Conservation (phyloP, 2,797 vertebrate genomes). For the Mus minutoides region DNA sequence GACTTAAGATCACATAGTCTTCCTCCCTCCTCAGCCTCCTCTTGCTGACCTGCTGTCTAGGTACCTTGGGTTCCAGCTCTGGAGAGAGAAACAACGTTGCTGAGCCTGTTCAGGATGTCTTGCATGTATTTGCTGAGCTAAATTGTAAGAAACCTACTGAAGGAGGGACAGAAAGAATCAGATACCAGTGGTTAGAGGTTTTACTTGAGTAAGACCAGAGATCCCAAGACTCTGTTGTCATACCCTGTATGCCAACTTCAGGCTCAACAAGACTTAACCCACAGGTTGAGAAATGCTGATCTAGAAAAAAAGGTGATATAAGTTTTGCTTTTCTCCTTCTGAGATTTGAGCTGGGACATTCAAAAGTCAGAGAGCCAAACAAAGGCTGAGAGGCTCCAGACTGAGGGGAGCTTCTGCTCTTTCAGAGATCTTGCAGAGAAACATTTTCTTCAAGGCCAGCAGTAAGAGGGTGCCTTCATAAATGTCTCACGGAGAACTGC, state of each 20-base stretch:
- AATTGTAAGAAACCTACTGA: background rate
- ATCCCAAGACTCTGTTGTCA: background rate
- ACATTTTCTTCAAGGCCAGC: background rate
- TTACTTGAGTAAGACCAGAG: background rate
- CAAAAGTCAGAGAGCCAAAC: background rate
- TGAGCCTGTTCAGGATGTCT: background rate
- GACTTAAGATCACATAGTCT: fast-evolving
- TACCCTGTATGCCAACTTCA: background rate
- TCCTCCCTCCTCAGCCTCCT: background rate
- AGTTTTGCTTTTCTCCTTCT: background rate
- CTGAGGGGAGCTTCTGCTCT: background rate
- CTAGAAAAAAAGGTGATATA: background rate
- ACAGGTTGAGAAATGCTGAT: background rate
- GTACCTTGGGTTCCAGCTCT: background rate
- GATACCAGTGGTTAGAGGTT: background rate
- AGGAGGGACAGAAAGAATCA: background rate
- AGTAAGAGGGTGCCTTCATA: background rate
- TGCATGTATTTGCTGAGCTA: background rate
- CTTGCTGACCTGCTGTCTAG: background rate
- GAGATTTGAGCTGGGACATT: background rate
- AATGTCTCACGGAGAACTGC: background rate
- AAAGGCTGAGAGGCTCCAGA: background rate
- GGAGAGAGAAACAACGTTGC: background rate
- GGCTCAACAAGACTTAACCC: background rate
- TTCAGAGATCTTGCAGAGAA: background rate